Conservation (phyloP, 2,888 invertebrate genomes). For the Lagria hirta region DNA sequence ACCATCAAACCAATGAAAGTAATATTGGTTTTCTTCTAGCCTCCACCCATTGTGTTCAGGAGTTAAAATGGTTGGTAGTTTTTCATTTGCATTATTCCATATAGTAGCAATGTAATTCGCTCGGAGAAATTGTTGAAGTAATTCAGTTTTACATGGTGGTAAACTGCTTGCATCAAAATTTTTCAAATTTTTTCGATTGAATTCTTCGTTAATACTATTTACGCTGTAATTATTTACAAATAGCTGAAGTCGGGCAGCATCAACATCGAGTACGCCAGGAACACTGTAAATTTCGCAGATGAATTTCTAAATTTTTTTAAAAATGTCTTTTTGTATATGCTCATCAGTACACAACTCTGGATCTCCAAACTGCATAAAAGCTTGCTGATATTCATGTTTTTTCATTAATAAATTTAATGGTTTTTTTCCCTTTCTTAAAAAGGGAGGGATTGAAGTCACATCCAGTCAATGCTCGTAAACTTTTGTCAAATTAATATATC, state of each 20-base stretch:
- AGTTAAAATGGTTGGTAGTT: too few species aligned
- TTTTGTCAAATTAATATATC: constrained; percentile 29
- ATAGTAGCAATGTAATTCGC: constrained; percentile 29
- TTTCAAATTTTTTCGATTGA: constrained; percentile 19
- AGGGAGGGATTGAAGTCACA: constrained; percentile 30
- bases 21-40: constrained; percentile 6
- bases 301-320: constrained; percentile 24
- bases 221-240: constrained; percentile 24
- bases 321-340: constrained; percentile 12
- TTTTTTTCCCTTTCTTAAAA: constrained; percentile 31
- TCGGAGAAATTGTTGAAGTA: constrained; percentile 31
- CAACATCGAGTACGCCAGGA: constrained; percentile 38
- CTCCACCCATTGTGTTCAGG: constrained; percentile 14
- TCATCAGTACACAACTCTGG: constrained; percentile 16
- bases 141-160: constrained; percentile 31
- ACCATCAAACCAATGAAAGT: constrained; percentile 9
- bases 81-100: constrained; percentile 30
- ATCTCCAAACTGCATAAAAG: constrained; percentile 20
- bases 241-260: constrained; percentile 33
- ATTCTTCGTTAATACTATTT: constrained; percentile 24
- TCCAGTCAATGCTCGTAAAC: constrained; percentile 29
- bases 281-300: constrained; percentile 31
- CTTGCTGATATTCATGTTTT: constrained; percentile 21
- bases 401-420: constrained; percentile 27
- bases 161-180: constrained; percentile 24